A percentile compares a stretch with the other conserved stretches of the same genome.
Evolutionary conservation across 2,888 invertebrate species (phyloP).

Genomic region (Diplazon laetatorius): DNA sequence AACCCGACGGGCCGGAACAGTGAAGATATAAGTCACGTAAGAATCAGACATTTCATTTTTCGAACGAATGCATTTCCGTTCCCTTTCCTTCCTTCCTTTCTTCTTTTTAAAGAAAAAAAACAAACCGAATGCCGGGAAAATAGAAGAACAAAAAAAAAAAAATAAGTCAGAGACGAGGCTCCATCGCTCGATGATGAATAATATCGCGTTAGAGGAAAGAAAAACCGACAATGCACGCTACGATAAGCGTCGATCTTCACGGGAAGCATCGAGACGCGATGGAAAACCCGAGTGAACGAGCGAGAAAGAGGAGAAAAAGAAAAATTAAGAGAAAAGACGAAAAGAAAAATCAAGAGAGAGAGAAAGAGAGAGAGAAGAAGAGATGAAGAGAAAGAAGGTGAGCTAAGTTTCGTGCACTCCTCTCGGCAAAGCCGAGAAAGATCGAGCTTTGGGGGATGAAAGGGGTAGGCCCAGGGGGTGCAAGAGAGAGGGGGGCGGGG

Average conservation of each 20-base stretch:
- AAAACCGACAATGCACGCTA: conserved; percentile 1
- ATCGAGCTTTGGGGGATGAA: background rate
- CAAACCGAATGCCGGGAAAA: too few relatives aligned
- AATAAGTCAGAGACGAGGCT: too few relatives aligned
- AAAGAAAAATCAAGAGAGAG: background rate
- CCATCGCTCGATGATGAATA: conserved; percentile 19
- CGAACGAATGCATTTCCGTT: conserved; percentile 12
- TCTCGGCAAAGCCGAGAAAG: background rate
- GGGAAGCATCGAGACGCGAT: conserved; percentile 9
- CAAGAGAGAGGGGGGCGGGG: conserved; percentile 37
- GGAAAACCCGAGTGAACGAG: too few relatives aligned
- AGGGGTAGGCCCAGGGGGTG: too few relatives aligned
- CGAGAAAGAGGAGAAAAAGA: too few relatives aligned
- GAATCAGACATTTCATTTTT: conserved; percentile 35
- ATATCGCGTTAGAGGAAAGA: background rate
- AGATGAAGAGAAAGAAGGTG: too few relatives aligned
- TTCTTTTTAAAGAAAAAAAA: too few relatives aligned
- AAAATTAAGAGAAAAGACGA: too few relatives aligned
- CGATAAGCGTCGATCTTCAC: conserved; percentile 2
- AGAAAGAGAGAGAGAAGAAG: background rate
- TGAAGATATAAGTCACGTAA: conserved; percentile 38
- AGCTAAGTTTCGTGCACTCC: conserved; percentile 25
- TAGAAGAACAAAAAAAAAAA: too few relatives aligned
- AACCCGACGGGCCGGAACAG: background rate
- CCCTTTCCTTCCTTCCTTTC: too few relatives aligned